phyloP scores from a whole-genome alignment of 2,113 vertebrate genomes.

The Xiphophorus couchianus region DNA sequence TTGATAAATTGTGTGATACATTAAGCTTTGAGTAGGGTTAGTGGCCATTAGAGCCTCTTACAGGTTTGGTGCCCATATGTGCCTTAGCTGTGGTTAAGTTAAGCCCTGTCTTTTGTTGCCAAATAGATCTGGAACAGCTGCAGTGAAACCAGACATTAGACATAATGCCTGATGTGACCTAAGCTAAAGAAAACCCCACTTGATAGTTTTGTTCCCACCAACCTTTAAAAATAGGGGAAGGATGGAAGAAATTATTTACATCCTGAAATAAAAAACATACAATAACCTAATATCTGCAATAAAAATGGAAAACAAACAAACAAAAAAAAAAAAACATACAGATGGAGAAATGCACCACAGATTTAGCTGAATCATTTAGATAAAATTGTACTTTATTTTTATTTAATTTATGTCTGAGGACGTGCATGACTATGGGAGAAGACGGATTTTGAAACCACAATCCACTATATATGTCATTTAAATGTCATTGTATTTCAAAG shows the following conservation, averaged over 20 bases:
- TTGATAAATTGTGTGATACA: not conserved
- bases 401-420: too few relatives aligned
- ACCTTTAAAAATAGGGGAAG: not conserved
- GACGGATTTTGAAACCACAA: too few relatives aligned
- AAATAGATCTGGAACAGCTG: conserved; percentile 2
- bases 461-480: too few relatives aligned
- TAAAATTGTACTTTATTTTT: too few relatives aligned
- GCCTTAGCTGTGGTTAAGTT: not conserved
- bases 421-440: too few relatives aligned
- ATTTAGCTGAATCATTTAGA: too few relatives aligned
- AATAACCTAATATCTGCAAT: too few relatives aligned
- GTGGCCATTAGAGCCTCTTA: not conserved
- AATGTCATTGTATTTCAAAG: too few relatives aligned
- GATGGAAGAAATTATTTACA: not conserved
- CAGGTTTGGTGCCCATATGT: not conserved
- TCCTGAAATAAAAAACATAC: too few relatives aligned
- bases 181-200: not conserved
- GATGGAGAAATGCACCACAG: too few relatives aligned
- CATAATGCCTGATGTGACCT: not conserved
- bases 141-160: not conserved
- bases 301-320: too few relatives aligned
- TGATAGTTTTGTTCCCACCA: not conserved
- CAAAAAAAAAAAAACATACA: too few relatives aligned
- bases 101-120: not conserved
- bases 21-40: not conserved